phyloP scores from a whole-genome alignment of 2,888 invertebrate genomes.

The Emmelina monodactyla region DNA sequence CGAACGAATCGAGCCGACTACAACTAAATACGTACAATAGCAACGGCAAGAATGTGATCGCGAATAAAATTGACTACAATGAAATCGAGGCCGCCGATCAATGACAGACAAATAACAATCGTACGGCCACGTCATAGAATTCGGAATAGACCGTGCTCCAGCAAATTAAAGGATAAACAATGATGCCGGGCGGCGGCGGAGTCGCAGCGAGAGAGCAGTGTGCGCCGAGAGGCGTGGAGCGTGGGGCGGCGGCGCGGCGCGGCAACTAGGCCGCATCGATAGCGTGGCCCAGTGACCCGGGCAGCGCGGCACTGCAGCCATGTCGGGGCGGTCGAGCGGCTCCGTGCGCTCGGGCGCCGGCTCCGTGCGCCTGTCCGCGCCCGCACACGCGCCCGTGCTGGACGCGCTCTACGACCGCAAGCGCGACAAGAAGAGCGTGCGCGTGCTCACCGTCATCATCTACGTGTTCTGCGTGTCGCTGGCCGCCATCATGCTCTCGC shows the following conservation, averaged over 20 bases:
- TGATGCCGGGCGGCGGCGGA: constrained; percentile 50
- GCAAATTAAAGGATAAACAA: constrained; percentile 65
- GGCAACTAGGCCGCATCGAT: constrained; percentile 59
- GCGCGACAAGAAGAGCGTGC: constrained; percentile 86
- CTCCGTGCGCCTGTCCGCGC: constrained; percentile 42
- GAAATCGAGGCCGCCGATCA: constrained; percentile 36
- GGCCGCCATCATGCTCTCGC: constrained; percentile 91
- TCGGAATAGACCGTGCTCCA: constrained; percentile 55
- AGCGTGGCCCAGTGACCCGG: constrained; percentile 55
- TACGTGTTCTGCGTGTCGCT: constrained; percentile 94
- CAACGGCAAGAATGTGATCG: no score
- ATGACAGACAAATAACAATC: constrained; percentile 48
- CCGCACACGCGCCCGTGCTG: constrained; percentile 70
- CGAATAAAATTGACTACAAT: no score
- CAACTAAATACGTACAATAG: no score
- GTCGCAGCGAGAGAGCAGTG: constrained; percentile 55
- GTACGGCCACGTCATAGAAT: constrained; percentile 48
- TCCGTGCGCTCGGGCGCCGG: constrained; percentile 48
- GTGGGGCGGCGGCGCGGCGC: constrained; percentile 38
- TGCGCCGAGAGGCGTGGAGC: constrained; percentile 35
- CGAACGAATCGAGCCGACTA: no score
- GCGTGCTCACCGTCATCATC: constrained; percentile 91
- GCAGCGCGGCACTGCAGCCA: constrained; percentile 25
- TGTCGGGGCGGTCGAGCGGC: constrained; percentile 62
- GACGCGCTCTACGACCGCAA: constrained; percentile 82